Percentiles rank a stretch among this genome's conserved stretches.
These are phyloP conservation scores for Neuroscelio doddi DNA, from an alignment of 2,888 invertebrate genomes.

Conservation along the genomic window DNA sequence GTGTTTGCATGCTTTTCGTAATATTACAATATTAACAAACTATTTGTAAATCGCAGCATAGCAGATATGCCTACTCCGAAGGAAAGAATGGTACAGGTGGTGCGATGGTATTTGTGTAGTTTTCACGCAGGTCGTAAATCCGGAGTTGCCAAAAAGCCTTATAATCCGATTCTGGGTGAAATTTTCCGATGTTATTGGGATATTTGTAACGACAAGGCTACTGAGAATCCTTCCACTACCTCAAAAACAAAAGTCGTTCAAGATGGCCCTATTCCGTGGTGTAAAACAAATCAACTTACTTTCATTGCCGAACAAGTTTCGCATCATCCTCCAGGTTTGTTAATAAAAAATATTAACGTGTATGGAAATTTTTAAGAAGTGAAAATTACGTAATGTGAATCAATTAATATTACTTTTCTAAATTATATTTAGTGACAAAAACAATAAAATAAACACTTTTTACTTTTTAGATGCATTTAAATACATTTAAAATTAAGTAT, in stretches of 20 bases:
- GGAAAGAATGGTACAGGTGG: constrained; percentile 94
- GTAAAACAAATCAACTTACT: constrained; percentile 87
- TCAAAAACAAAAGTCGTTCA: constrained; percentile 70
- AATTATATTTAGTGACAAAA: too few species aligned
- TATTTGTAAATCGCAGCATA: constrained; percentile 77
- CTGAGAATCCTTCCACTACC: constrained; percentile 46
- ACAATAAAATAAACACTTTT: too few species aligned
- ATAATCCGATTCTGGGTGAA: constrained; percentile 98
- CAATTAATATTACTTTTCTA: too few species aligned
- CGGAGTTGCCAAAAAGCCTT: constrained; percentile 98
- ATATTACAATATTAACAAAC: not conserved
- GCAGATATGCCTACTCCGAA: constrained; percentile 88
- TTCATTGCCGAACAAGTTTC: constrained; percentile 99
- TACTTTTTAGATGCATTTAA: too few species aligned
- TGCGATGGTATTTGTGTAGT: constrained; percentile 97
- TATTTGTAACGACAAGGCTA: constrained; percentile 70
- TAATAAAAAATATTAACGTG: too few species aligned
- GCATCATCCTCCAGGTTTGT: constrained; percentile 96
- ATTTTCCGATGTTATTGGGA: constrained; percentile 94
- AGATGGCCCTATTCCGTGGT: constrained; percentile 95
- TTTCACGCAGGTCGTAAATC: constrained; percentile 99
- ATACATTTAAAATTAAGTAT: too few species aligned
- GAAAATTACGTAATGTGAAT: too few species aligned
- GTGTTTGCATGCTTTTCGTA: too few species aligned
- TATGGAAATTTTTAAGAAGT: too few species aligned